A percentile compares a stretch with the other conserved stretches of the same genome.
phyloP scores from a whole-genome alignment of 2,888 invertebrate species.

The Eristalis arbustorum region DNA sequence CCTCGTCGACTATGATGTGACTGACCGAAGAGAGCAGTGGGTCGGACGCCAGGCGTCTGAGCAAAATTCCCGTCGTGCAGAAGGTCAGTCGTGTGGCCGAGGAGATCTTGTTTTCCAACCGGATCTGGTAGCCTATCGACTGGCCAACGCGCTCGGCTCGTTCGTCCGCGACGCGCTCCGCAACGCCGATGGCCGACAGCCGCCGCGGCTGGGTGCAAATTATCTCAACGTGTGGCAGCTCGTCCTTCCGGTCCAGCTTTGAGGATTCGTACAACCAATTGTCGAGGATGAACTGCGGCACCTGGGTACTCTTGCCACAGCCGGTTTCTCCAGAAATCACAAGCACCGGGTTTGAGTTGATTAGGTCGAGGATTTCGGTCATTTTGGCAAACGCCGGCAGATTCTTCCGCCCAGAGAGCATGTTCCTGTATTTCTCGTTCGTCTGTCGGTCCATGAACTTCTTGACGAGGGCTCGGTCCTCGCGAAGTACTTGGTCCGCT shows the following conservation, averaged over 20 bases:
- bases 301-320: constrained; percentile 92
- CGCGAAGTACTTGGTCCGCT: constrained; percentile 82
- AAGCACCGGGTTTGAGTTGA: constrained; percentile 82
- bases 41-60: constrained; percentile 91
- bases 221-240: constrained; percentile 87
- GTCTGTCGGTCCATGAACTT: constrained; percentile 84
- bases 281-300: constrained; percentile 96
- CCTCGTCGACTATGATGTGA: constrained; percentile 94
- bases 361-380: constrained; percentile 85
- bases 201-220: constrained; percentile 95
- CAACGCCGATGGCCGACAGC: constrained; percentile 95
- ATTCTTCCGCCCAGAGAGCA: constrained; percentile 84
- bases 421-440: constrained; percentile 84
- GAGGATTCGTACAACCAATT: constrained; percentile 85
- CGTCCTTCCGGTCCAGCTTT: constrained; percentile 80
- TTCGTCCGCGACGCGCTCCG: constrained; percentile 94
- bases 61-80: constrained; percentile 95
- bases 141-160: constrained; percentile 84
- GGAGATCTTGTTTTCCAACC: constrained; percentile 89
- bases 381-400: constrained; percentile 88
- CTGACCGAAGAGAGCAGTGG: constrained; percentile 88
- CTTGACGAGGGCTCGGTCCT: constrained; percentile 84
- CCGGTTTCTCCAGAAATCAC: constrained; percentile 93
- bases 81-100: constrained; percentile 90
- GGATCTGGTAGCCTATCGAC: constrained; percentile 85